Conservation (phyloP, 2,797 vertebrate species). For the Acrocephalus scirpaceus region DNA sequence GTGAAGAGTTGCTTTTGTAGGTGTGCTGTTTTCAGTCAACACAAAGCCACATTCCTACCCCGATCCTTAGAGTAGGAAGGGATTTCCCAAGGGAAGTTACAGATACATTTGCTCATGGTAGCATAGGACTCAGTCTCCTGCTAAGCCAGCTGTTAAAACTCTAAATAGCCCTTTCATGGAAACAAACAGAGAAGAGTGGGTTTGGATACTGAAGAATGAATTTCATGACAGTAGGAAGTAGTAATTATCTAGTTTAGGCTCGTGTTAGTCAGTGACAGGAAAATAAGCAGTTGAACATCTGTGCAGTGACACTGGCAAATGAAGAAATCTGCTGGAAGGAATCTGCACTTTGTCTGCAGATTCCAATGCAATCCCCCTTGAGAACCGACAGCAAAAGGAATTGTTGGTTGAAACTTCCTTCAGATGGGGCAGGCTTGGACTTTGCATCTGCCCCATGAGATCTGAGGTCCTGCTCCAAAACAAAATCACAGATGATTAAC, state of each 20-base stretch:
- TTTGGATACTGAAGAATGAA: slow-evolving; percentile 21
- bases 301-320: neutral
- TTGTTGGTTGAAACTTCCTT: neutral
- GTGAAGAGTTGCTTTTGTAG: neutral
- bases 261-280: slow-evolving; percentile 8
- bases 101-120: neutral
- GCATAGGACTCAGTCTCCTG: neutral
- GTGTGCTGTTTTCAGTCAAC: neutral
- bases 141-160: neutral
- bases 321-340: slow-evolving; percentile 21
- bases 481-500: neutral
- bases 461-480: neutral
- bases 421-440: neutral
- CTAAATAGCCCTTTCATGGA: neutral
- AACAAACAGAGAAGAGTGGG: neutral
- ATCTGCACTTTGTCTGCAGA: neutral
- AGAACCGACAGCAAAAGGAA: neutral
- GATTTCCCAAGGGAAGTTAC: neutral
- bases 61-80: accelerated
- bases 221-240: neutral
- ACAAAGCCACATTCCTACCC: neutral
- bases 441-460: accelerated
- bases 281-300: slow-evolving; percentile 54
- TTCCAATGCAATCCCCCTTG: neutral
- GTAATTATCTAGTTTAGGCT: slow-evolving; percentile 32